Base-by-base conservation (phyloP, 2,113 vertebrate species). In the Acanthochromis polyacanthus region DNA sequence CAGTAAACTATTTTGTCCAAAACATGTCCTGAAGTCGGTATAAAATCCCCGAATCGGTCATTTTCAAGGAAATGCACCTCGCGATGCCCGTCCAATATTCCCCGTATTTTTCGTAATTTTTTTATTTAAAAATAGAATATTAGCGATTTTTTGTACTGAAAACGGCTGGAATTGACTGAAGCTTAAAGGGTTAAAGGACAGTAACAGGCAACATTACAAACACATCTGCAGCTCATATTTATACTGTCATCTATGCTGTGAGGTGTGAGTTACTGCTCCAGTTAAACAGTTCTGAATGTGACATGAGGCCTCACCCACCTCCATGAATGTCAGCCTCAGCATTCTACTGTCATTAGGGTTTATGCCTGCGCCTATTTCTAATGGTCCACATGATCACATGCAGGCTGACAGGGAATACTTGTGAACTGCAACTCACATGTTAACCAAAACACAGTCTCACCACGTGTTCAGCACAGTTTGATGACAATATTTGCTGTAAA, bases 361-460 rank as follows among this genome's bases (percentile, higher is more conserved):
- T 58, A 62, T 55, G 69, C 75, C 12, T 52, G 59, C 22, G 50
- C 22, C 65, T 88, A 69, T 84, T 80, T 83, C 76, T 57, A 71
- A 75, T 17, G 14, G 23, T 68, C 45, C 63, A 23, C 63, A 60
- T 69, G 75, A 19, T 66, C 58, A 56, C 61, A 61, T 75, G 52
- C 52, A 71, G 57, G 43, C 71, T 76, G 76, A 84, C 43, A 16
- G 70, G 55, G 7, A 45, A 19, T 69, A 58, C 72, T 74, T 77
- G 50, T 81, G 15, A 58, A 46, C 40, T 48, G 30, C 5, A 55
- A 45, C 20, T 71, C 8, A 0, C 63, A 61, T 66, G 52, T 73
- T 76, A 64, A 55, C 50, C 30, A 30, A 66, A 71, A 56, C 1
- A n/a, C 62, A 1, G 43, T 46, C 28, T 75, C 60, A 22, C 50